A percentile compares a stretch with the other conserved stretches of the same genome.
These are phyloP conservation scores for Xanthostigma xanthostigma DNA, from an alignment of 2,888 invertebrate genomes.

Conservation along the genomic window DNA sequence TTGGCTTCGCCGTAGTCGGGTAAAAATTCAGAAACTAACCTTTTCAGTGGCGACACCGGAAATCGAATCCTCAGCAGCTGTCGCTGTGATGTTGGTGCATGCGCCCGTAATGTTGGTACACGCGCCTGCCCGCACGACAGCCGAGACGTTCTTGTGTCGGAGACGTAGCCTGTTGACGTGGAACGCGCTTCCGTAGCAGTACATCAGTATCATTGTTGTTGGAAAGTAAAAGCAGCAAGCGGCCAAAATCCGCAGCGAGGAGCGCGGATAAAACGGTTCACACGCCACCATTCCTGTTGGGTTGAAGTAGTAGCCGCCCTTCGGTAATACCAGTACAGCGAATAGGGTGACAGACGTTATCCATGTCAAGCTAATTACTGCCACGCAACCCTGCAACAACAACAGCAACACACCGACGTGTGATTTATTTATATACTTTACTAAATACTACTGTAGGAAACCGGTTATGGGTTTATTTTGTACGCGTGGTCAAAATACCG, in stretches of 20 bases:
- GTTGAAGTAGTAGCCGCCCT: slow-evolving; percentile 80
- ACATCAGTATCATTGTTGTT: slow-evolving; percentile 83
- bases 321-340: slow-evolving; percentile 66
- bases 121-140: no score
- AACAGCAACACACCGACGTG: neutral
- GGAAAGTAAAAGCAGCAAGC: slow-evolving; percentile 83
- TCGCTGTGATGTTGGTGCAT: no score
- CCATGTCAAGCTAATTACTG: slow-evolving; percentile 74
- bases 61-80: no score
- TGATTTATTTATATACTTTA: no score
- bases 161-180: slow-evolving; percentile 70
- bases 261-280: slow-evolving; percentile 71
- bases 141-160: slow-evolving; percentile 24
- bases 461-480: no score
- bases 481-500: no score
- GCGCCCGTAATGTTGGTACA: no score
- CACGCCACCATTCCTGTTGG: slow-evolving; percentile 73
- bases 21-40: neutral
- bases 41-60: slow-evolving; percentile 2
- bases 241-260: slow-evolving; percentile 57
- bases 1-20: no score
- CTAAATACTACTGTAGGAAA: no score
- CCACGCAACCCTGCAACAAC: slow-evolving; percentile 62
- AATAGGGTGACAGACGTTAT: slow-evolving; percentile 71
- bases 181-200: slow-evolving; percentile 80